Base-by-base conservation (phyloP, 2,888 invertebrate genomes). In the Thecophora atra region DNA sequence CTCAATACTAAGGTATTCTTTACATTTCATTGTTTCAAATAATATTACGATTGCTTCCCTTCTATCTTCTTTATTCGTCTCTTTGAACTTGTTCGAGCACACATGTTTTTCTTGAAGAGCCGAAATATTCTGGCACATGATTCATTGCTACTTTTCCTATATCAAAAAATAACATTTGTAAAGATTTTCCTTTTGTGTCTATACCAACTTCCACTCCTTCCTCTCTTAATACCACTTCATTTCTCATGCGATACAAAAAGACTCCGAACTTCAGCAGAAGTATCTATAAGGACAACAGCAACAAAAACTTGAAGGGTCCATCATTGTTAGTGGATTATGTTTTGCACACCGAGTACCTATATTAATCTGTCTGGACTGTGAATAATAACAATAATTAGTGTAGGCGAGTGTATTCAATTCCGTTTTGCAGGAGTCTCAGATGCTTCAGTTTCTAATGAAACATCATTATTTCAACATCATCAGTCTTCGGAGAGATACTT, bases 311-410 rank as follows among this genome's bases (percentile, higher is more conserved):
- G 37, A 37, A 37, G 47, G n/a, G 17, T 47, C 47, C 17, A 15
- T 47, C 6, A 5, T 47, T 47, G 4, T 47, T 8, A 28, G 26
- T 26, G 58, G 28, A 58, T 24, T 26, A 15, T 15, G 58, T 26
- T 26, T 21, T 58, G 28, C 62, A 37, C n/a, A 62, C 52, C 52
- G 62, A 47, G 63, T 63, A 62, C 62, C 70, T 63, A 56, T 70
- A 70, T 63, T 70, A 70, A 70, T 70, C 52, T 70, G 70, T 63
- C 70, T 69, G 69, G 63, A 52, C 70, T 51, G 17, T 15, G 11
- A 28, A 15, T 44, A n/a, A 42, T 65, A 65, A 28, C 30, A 30
- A 52, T 52, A 66, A 44, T 65, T 19, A 24, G n/a, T 69, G 8
- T 60, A 21, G 58, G 26, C 7, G 58, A 28, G 47, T 24, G 21